phyloP scores from a whole-genome alignment of 2,113 vertebrate species.

The Malaclemys terrapin region DNA sequence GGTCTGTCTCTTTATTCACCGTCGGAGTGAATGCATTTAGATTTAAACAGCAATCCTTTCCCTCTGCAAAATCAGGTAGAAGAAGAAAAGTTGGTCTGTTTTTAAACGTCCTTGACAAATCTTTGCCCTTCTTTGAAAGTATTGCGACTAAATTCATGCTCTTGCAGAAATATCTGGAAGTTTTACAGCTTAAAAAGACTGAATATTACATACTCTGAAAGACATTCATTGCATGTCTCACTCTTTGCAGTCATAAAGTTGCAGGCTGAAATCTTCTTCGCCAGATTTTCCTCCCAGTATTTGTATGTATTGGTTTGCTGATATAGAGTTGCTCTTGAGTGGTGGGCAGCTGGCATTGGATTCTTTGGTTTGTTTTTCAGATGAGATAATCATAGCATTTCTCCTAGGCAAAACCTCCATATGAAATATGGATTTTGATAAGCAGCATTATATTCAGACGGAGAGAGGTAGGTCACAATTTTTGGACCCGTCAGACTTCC shows the following conservation, averaged over 20 bases:
- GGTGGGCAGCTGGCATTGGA: constrained; percentile 10
- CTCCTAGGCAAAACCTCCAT: constrained; percentile 1
- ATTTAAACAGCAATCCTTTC: constrained; percentile 24
- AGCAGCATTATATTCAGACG: not conserved
- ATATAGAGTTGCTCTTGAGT: constrained; percentile 18
- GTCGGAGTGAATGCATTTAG: constrained; percentile 5
- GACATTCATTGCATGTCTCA: constrained; percentile 31
- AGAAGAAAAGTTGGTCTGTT: not conserved
- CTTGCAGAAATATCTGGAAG: constrained; percentile 23
- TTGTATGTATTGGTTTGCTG: constrained; percentile 40
- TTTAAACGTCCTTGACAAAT: not conserved
- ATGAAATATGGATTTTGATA: constrained; percentile 39
- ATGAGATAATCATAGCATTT: constrained; percentile 56
- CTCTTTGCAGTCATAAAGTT: constrained; percentile 6
- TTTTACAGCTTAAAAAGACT: not conserved
- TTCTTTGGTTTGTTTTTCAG: constrained; percentile 18
- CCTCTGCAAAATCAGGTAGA: not conserved
- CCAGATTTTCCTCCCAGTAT: constrained; percentile 31
- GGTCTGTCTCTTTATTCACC: constrained; percentile 22
- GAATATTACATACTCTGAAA: not conserved
- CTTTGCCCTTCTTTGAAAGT: constrained; percentile 24
- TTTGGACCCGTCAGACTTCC: constrained; percentile 33
- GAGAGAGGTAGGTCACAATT: not conserved
- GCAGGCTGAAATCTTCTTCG: constrained; percentile 38
- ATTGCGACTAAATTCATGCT: not conserved